Percentiles rank a stretch among this genome's conserved stretches.
phyloP scores from a whole-genome alignment of 2,888 invertebrate species.

The Oeneis ivallda region DNA sequence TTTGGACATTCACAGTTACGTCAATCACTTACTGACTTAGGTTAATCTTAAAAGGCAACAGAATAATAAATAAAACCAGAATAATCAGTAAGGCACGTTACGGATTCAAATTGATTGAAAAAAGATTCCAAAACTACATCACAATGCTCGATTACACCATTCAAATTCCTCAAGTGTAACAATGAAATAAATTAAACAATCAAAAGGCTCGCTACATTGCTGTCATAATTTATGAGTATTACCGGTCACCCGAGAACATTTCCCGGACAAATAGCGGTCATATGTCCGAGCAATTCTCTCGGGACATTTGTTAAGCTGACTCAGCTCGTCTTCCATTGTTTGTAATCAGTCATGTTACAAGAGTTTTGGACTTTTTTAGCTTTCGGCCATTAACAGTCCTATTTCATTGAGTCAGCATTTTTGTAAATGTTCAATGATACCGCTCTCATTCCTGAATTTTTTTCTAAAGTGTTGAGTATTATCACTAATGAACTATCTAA shows the following conservation, averaged over 20 bases:
- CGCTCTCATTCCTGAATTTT: too few relatives aligned
- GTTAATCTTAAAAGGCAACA: too few relatives aligned
- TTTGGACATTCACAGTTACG: too few relatives aligned
- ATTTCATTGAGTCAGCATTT: too few relatives aligned
- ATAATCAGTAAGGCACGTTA: too few relatives aligned
- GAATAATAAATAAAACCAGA: too few relatives aligned
- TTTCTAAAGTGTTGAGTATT: too few relatives aligned
- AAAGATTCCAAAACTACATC: neutral
- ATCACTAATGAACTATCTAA: too few relatives aligned
- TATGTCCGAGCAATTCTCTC: slow-evolving; percentile 39
- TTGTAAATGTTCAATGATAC: too few relatives aligned
- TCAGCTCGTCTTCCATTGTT: slow-evolving; percentile 33
- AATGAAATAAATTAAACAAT: slow-evolving; percentile 12
- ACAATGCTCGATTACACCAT: slow-evolving; percentile 24
- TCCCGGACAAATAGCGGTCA: slow-evolving; percentile 33
- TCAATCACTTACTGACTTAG: too few relatives aligned
- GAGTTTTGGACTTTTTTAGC: slow-evolving; percentile 9
- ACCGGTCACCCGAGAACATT: slow-evolving; percentile 30
- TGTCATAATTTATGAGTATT: slow-evolving; percentile 27
- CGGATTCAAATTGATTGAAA: neutral
- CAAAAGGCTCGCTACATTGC: slow-evolving; percentile 4
- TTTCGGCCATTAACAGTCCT: too few relatives aligned
- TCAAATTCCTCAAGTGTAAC: slow-evolving; percentile 34
- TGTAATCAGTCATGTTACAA: slow-evolving; percentile 30
- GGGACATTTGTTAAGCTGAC: slow-evolving; percentile 44